Evolutionary conservation across 1,140 invertebrate species (phyloP), one percentile per base, ranked within the genome.

Genomic region (Nebria ingens): DNA sequence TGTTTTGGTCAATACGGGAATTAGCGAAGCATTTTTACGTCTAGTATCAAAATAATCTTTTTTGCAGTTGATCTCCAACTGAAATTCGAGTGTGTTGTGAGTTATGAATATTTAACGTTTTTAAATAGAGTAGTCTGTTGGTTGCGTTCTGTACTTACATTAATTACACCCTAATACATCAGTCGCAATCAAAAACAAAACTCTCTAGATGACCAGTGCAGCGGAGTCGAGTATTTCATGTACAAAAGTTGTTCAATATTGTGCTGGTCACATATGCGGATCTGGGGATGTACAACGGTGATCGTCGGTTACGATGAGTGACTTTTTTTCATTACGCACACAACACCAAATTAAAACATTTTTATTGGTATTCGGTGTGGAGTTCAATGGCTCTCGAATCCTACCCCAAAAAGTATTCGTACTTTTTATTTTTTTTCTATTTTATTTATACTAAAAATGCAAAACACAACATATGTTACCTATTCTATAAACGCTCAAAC

Each of bases 121-220:
- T 11, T 17, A 17, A 45, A 45, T 45, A 9, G 15, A 9, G 17
- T 17, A 45, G 6, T 45, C 40, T 9, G 9, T 12, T 45, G 6
- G 40, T 3, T 45, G 40, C 40, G 15, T 45, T 11, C 17, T 17
- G 40, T 45, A 45, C 40, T 45, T 45, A 45, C 40, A 45, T 45
- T 45, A 45, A 45, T 45, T 45, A 45, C 40, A 45, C 40, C 40
- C 40, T 45, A 45, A 45, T 45, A 45, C 40, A 45, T 17, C 40
- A 45, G 40, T 45, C 15, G 40, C 6, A 45, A 11, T 45, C 40
- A 45, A 45, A 45, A 6, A 45, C 17, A 45, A 45, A 12, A 45
- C 15, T 45, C 9, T 17, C 40, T 17, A 45, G 9, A 4, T 17
- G 17, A 45, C 40, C 40, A 45, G 40, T 4, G 4, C 4, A 6